A percentile compares a stretch with the other conserved stretches of the same genome.
phyloP scores from a whole-genome alignment of 2,113 vertebrate species.

The Carlito syrichta region DNA sequence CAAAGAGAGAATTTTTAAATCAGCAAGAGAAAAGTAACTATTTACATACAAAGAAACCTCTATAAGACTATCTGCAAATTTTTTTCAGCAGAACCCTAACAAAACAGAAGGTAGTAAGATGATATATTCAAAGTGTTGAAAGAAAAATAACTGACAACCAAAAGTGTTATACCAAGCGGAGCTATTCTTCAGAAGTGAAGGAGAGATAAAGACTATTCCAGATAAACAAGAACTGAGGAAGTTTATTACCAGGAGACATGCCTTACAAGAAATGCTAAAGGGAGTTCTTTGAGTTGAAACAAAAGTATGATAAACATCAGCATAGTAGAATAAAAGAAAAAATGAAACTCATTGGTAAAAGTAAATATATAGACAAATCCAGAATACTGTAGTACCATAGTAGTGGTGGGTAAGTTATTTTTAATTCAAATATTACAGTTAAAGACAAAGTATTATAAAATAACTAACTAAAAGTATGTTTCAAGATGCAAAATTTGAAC shows the following conservation, averaged over 20 bases:
- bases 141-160: neutral
- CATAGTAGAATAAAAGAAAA: neutral
- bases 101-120: neutral
- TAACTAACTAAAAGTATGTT: neutral
- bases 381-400: neutral
- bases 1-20: neutral
- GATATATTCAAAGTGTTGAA: neutral
- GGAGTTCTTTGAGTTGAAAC: neutral
- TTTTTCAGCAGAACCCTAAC: neutral
- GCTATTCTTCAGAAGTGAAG: neutral
- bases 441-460: neutral
- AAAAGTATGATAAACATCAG: neutral
- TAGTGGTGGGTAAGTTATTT: neutral
- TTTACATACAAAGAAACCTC: neutral
- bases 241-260: neutral
- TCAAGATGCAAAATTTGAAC: neutral
- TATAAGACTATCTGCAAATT: neutral
- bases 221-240: neutral
- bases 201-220: neutral
- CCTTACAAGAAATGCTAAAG: neutral
- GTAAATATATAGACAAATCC: neutral
- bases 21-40: neutral
- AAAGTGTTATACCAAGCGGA: neutral
- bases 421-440: neutral
- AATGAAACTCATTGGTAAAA: neutral